These are phyloP conservation scores for Scelioninae gen. 1 DNA, from an alignment of 2,888 invertebrate species.

Conservation along the genomic window DNA sequence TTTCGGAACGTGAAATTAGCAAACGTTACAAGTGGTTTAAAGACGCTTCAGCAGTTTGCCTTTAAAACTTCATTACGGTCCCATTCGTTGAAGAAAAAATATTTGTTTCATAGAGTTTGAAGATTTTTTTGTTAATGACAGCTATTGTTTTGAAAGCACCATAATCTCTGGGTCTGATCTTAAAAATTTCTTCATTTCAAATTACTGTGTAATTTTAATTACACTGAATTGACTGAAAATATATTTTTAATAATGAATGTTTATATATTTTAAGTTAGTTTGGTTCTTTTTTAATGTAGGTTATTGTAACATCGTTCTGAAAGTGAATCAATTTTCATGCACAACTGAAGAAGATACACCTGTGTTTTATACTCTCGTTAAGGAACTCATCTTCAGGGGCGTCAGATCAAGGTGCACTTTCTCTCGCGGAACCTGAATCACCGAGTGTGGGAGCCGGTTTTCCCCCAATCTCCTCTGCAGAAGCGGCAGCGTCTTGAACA, in stretches of 20 bases:
- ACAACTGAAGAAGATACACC: conserved; percentile 31
- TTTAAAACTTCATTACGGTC: neutral
- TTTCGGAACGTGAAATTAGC: conserved; percentile 12
- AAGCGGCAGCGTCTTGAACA: conserved; percentile 47
- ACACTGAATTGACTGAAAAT: neutral
- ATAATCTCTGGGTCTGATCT: neutral
- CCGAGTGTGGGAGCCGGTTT: conserved; percentile 74
- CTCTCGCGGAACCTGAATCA: conserved; percentile 76
- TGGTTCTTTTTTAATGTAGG: conserved; percentile 12
- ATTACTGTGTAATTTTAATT: neutral
- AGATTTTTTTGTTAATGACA: neutral
- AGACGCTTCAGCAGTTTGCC: neutral
- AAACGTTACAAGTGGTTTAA: neutral
- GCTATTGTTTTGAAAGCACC: neutral
- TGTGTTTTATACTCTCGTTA: conserved; percentile 50
- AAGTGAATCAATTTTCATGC: conserved; percentile 24
- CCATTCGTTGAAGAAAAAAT: neutral
- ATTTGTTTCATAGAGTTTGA: neutral
- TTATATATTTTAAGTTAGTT: neutral
- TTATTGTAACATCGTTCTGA: neutral
- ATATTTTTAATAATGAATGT: neutral
- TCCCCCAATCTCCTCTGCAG: conserved; percentile 18
- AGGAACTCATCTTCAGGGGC: conserved; percentile 75
- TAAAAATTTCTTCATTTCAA: neutral
- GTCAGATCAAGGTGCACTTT: conserved; percentile 76